Evolutionary conservation across 2,888 invertebrate genomes (phyloP).

Genomic region (Dioctria linearis): DNA sequence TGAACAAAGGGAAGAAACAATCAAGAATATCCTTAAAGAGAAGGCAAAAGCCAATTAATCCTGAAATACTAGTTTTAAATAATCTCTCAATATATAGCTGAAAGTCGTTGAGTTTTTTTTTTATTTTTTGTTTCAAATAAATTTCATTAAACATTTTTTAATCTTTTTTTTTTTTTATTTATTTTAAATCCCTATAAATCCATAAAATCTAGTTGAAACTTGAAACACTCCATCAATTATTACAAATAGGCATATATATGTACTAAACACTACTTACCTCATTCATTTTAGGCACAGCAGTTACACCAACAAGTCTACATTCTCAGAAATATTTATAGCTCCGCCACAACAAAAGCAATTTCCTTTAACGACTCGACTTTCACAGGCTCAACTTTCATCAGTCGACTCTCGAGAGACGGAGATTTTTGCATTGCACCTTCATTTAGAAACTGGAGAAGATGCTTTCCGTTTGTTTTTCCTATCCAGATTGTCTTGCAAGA

Average conservation of each 20-base stretch:
- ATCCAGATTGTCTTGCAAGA: not conserved
- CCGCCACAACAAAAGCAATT: not conserved
- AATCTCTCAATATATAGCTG: not conserved
- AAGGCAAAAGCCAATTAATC: slow-evolving; percentile 57
- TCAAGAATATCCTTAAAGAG: slow-evolving; percentile 66
- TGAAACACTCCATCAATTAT: too few species aligned
- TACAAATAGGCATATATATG: too few species aligned
- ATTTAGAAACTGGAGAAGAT: too few species aligned
- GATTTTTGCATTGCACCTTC: too few species aligned
- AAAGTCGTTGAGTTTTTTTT: slow-evolving; percentile 3
- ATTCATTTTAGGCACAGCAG: too few species aligned
- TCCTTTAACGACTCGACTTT: not conserved
- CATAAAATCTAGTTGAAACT: too few species aligned
- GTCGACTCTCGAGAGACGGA: too few species aligned
- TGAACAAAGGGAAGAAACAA: slow-evolving; percentile 69
- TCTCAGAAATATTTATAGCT: not conserved
- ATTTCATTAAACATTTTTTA: not conserved
- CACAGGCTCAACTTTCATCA: too few species aligned
- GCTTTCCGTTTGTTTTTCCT: not conserved
- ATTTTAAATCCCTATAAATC: too few species aligned
- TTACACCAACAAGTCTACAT: too few species aligned
- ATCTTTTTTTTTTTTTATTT: not conserved
- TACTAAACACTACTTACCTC: too few species aligned
- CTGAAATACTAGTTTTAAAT: not conserved
- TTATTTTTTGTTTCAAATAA: not conserved